A percentile compares a stretch with the other conserved stretches of the same genome.
Evolutionary conservation across 2,888 invertebrate species (phyloP).

Genomic region (Pachymerium ferrugineum): DNA sequence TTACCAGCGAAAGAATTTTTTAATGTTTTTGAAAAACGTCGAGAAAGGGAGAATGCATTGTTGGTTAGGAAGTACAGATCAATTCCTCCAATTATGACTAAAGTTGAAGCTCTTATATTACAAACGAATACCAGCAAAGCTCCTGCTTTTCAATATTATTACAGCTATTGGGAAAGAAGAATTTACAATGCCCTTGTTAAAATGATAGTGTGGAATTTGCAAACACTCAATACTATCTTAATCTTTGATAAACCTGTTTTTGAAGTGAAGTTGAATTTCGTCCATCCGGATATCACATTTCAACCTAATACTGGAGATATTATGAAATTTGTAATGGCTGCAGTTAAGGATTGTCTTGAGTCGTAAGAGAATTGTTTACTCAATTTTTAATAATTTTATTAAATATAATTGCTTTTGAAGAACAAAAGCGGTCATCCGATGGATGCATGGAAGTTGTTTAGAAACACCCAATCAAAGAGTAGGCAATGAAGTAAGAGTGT

Average conservation of each 20-base stretch:
- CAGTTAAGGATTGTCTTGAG: constrained; percentile 69
- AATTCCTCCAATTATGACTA: constrained; percentile 73
- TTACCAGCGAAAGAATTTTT: constrained; percentile 59
- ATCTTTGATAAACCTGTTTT: constrained; percentile 60
- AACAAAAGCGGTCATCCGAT: constrained; percentile 69
- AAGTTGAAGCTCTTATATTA: constrained; percentile 76
- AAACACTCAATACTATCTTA: constrained; percentile 59
- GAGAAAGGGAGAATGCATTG: constrained; percentile 62
- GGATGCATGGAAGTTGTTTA: constrained; percentile 77
- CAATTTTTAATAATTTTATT: not conserved
- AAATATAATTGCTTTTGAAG: constrained; percentile 46
- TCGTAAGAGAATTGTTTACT: constrained; percentile 51
- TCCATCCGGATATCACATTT: constrained; percentile 68
- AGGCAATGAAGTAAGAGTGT: constrained; percentile 59
- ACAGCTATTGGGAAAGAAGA: constrained; percentile 73
- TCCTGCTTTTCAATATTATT: constrained; percentile 67
- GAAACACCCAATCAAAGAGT: constrained; percentile 61
- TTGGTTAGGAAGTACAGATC: constrained; percentile 70
- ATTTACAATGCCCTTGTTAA: constrained; percentile 53
- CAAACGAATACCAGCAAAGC: constrained; percentile 71
- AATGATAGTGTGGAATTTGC: constrained; percentile 63
- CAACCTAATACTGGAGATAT: constrained; percentile 70
- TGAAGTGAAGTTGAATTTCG: constrained; percentile 69
- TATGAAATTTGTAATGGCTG: constrained; percentile 67
- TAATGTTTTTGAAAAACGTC: constrained; percentile 60